Conservation (phyloP, 2,113 vertebrate genomes). For the Ictalurus punctatus region DNA sequence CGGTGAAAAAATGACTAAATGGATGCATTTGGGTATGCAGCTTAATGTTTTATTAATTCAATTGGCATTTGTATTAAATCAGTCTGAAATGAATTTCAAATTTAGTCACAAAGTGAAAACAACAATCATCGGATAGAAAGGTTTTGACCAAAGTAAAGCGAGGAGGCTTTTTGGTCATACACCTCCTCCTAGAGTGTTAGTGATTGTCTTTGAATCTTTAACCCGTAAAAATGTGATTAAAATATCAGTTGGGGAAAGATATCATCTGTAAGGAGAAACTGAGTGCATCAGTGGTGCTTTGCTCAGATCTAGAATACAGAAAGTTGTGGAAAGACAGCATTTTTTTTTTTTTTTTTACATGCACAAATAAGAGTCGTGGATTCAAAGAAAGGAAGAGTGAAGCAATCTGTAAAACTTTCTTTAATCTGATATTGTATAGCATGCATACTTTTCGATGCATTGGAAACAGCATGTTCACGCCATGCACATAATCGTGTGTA, state of each 20-base stretch:
- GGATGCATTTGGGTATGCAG: background rate
- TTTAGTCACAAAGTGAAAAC: background rate
- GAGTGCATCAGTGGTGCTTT: slow-evolving; percentile 7
- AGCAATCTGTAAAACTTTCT: background rate
- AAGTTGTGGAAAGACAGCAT: background rate
- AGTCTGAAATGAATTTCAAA: slow-evolving; percentile 2
- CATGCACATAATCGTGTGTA: background rate
- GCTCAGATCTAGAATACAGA: slow-evolving; percentile 17
- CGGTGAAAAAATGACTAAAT: background rate
- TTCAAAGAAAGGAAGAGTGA: background rate
- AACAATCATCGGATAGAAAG: background rate
- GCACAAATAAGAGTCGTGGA: background rate
- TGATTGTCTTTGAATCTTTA: slow-evolving; percentile 26
- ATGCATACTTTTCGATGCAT: background rate
- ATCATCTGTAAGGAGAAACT: slow-evolving; percentile 9
- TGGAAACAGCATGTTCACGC: background rate
- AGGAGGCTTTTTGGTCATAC: background rate
- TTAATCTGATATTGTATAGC: background rate
- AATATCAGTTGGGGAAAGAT: slow-evolving; percentile 26
- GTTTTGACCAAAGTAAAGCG: background rate
- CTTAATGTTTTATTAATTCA: slow-evolving; percentile 17
- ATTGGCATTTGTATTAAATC: background rate
- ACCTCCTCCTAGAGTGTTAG: slow-evolving; percentile 16
- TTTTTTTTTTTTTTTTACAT: background rate
- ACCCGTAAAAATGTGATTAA: slow-evolving; percentile 38